These are phyloP conservation scores for Columba livia DNA, from an alignment of 2,113 vertebrate species.

Conservation along the genomic window DNA sequence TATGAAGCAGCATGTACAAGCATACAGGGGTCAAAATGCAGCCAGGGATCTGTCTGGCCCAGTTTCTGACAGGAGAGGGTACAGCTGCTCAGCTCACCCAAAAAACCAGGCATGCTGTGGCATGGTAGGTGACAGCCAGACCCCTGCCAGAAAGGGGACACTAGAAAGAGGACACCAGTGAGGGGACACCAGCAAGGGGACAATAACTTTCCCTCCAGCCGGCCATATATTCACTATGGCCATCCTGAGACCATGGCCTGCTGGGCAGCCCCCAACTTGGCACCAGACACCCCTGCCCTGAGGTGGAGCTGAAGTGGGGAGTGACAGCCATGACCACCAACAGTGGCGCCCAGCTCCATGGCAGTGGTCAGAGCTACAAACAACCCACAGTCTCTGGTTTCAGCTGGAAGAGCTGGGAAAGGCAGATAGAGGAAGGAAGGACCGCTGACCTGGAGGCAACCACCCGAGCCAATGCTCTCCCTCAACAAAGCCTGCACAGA, in stretches of 20 bases:
- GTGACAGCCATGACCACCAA: rapidly evolving
- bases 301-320: rapidly evolving
- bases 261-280: rapidly evolving
- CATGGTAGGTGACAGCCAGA: rapidly evolving
- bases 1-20: background rate
- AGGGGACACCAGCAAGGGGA: background rate
- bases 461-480: rapidly evolving
- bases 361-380: background rate
- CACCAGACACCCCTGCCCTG: background rate
- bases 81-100: rapidly evolving
- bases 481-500: background rate
- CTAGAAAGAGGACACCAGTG: background rate
- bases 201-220: background rate
- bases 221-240: rapidly evolving
- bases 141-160: background rate
- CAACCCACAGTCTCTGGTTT: rapidly evolving
- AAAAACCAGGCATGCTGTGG: rapidly evolving
- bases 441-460: background rate
- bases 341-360: rapidly evolving
- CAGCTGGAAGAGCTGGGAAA: background rate
- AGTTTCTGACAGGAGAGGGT: background rate
- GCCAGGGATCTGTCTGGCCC: rapidly evolving
- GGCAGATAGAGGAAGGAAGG: background rate
- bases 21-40: background rate
- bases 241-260: background rate